Base-by-base conservation (phyloP, 2,113 vertebrate species). In the Periophthalmodon schlosseri region DNA sequence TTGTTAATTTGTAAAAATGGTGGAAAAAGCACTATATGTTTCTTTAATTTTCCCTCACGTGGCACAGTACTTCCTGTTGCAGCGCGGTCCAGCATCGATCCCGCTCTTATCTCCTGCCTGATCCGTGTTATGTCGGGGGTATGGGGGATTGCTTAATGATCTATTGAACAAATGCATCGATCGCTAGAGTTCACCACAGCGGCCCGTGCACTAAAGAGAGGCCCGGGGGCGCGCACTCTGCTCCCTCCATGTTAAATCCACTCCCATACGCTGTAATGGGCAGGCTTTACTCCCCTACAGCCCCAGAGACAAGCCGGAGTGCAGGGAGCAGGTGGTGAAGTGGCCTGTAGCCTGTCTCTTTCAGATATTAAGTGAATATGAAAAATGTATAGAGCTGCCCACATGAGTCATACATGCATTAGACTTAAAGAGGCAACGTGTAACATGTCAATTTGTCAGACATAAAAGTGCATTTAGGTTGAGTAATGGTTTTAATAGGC, bases 121-220 rank as follows among this genome's bases (percentile, higher is more conserved):
- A 92, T 91, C 85, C 74, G 80, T 91, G 89, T 93, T 93, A 91
- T 92, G 92, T 89, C 83, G 74, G 88, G 81, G 86, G 81, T 81
- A 79, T 78, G 82, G 90, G 39, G 92, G 89, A 90, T 93, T 91
- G 90, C 84, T 84, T 89, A 93, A 92, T 92, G 92, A 94, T 94
- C 91, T 93, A 91, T 93, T 87, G 88, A 91, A 85, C 75, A 5
- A 46, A 86, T 72, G 58, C 76, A 89, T 91, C 46, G 87, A 91
- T 88, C 84, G 69, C 65, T 84, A 87, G 85, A 88, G 88, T 86
- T 80, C 46, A 88, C 88, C 89, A 90, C 88, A 90, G 80, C 85
- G 85, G 84, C 73, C 52, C 87, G 76, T 80, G 78, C 80, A 81
- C 82, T 77, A 75, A 80, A 83, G 80, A 89, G 87, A 46, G 82